phyloP scores from a whole-genome alignment of 2,113 vertebrate species.

The Sebastes fasciatus region DNA sequence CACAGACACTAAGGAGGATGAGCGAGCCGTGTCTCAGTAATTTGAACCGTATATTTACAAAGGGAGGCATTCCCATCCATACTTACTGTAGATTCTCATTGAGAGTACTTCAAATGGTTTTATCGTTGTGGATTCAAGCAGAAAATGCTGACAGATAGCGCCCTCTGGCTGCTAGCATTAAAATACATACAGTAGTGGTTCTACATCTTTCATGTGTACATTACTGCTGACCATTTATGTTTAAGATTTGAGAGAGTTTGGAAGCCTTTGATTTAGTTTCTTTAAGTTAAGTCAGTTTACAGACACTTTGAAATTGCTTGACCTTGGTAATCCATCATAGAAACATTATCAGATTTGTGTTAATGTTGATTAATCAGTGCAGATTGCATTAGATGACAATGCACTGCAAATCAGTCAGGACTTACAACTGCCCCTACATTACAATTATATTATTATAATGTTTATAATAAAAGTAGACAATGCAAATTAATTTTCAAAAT shows the following conservation, averaged over 20 bases:
- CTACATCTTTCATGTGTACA: background rate
- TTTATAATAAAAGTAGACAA: background rate
- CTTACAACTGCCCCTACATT: background rate
- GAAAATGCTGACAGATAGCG: conserved; percentile 25
- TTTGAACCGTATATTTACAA: background rate
- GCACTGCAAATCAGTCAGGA: background rate
- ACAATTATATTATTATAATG: background rate
- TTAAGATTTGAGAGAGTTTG: background rate
- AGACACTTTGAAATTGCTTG: background rate
- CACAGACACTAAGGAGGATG: background rate
- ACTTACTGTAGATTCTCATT: background rate
- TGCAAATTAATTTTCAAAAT: background rate
- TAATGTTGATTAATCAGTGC: background rate
- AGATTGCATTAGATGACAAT: background rate
- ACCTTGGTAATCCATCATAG: background rate
- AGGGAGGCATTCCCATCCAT: background rate
- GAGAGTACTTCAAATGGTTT: background rate
- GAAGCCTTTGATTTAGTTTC: background rate
- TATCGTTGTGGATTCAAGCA: background rate
- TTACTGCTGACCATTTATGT: background rate
- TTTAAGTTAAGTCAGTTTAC: background rate
- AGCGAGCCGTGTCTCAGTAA: background rate
- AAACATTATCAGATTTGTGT: background rate
- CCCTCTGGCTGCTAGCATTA: conserved; percentile 51
- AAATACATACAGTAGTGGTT: background rate